Conservation (phyloP, 2,888 invertebrate species). For the Prenolepis imparis region DNA sequence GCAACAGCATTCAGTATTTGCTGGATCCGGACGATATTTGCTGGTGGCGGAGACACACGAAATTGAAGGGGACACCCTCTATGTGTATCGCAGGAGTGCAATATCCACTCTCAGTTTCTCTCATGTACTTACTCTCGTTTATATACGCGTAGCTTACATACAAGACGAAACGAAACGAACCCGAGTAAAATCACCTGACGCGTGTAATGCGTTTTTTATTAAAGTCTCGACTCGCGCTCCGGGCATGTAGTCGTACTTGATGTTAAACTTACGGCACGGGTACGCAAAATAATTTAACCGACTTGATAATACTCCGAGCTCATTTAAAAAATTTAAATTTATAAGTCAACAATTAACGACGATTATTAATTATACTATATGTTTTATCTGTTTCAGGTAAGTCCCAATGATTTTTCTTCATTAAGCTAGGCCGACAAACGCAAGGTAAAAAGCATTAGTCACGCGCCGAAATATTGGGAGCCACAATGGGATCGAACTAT, state of each 20-base stretch:
- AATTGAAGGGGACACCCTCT: conserved; percentile 75
- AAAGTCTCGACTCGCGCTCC: conserved; percentile 74
- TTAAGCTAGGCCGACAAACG: not conserved
- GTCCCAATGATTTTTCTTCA: conserved; percentile 29
- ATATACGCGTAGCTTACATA: conserved; percentile 70
- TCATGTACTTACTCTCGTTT: conserved; percentile 60
- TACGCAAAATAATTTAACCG: conserved; percentile 34
- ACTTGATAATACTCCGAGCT: conserved; percentile 1
- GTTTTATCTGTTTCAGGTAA: conserved; percentile 64
- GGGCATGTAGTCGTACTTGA: conserved; percentile 19
- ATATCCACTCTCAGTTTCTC: conserved; percentile 71
- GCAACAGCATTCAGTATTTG: conserved; percentile 69
- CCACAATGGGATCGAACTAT: not conserved
- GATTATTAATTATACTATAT: conserved; percentile 20
- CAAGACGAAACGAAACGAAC: conserved; percentile 75
- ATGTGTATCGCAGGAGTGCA: conserved; percentile 73
- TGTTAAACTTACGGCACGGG: conserved; percentile 59
- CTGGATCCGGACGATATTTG: conserved; percentile 70
- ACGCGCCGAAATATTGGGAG: not conserved
- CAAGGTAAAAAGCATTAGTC: conserved; percentile 41
- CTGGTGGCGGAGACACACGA: conserved; percentile 70
- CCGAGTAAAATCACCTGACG: conserved; percentile 82
- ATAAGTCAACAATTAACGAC: not conserved
- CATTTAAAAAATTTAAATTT: conserved; percentile 2
- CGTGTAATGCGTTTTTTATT: conserved; percentile 84